These are phyloP conservation scores for Forbesichthys papilliferus DNA, from an alignment of 2,113 vertebrate genomes.

Conservation along the genomic window DNA sequence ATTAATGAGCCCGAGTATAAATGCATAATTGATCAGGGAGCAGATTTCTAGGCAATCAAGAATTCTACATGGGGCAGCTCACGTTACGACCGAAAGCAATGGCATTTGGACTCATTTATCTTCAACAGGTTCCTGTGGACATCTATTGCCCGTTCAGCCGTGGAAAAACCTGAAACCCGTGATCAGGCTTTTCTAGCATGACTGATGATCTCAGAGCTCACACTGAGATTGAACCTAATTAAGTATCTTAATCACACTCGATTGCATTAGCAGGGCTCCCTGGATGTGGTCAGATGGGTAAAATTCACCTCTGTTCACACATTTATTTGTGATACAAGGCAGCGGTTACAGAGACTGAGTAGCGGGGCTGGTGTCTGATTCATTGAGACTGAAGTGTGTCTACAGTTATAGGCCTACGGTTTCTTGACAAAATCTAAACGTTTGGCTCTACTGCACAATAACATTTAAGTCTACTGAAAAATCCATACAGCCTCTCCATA, in stretches of 20 bases:
- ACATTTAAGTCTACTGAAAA: no score
- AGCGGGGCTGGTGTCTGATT: no score
- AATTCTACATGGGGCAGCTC: not conserved
- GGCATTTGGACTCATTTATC: not conserved
- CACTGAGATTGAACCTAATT: constrained; percentile 9
- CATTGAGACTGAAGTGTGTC: no score
- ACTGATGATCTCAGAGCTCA: constrained; percentile 13
- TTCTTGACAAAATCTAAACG: no score
- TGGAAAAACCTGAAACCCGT: not conserved
- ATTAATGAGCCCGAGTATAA: not conserved
- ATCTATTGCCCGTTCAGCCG: not conserved
- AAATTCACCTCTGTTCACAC: not conserved
- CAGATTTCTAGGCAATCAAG: not conserved
- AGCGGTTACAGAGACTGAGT: constrained; percentile 5
- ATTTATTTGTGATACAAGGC: constrained; percentile 11
- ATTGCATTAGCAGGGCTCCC: constrained; percentile 10
- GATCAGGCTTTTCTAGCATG: not conserved
- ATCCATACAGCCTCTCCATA: no score
- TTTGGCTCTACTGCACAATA: no score
- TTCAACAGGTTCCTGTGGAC: not conserved
- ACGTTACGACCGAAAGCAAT: not conserved
- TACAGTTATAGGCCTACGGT: no score
- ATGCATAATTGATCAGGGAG: not conserved
- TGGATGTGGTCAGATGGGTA: constrained; percentile 1
- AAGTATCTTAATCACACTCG: constrained; percentile 15